Conservation (phyloP, 2,888 invertebrate species). For the Oscheius sp. region DNA sequence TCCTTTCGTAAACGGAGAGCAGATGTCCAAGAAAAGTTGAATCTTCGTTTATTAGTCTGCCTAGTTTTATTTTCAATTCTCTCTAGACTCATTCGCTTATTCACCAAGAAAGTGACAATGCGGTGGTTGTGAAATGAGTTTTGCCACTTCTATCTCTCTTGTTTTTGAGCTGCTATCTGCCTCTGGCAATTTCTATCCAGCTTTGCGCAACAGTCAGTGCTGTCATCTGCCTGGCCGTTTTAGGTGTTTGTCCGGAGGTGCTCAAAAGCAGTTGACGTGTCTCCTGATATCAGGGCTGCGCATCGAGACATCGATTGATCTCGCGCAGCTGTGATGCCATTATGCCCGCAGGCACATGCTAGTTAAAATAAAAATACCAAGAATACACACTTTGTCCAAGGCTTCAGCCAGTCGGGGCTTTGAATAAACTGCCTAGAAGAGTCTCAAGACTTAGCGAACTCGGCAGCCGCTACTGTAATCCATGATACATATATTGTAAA, state of each 20-base stretch:
- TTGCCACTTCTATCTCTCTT: background rate
- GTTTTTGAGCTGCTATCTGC: background rate
- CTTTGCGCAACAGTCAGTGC: background rate
- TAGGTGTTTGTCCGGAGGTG: slow-evolving; percentile 11
- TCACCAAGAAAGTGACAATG: background rate
- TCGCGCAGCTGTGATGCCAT: slow-evolving; percentile 27
- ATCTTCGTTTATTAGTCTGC: background rate
- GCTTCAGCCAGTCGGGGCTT: too few relatives aligned
- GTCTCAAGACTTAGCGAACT: too few relatives aligned
- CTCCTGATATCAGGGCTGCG: slow-evolving; percentile 30
- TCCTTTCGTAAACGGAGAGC: background rate
- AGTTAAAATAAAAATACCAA: slow-evolving; percentile 13
- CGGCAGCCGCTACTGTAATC: too few relatives aligned
- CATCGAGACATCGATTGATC: slow-evolving; percentile 27
- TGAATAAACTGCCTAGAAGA: too few relatives aligned
- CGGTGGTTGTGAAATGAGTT: background rate
- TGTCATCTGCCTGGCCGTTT: background rate
- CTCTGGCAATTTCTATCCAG: slow-evolving; percentile 3
- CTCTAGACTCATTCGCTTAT: background rate
- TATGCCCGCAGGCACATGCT: slow-evolving; percentile 27
- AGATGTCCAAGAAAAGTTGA: background rate
- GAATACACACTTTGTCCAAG: too few relatives aligned
- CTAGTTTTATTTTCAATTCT: background rate
- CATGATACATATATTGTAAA: too few relatives aligned
- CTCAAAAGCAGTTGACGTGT: slow-evolving; percentile 20